Evolutionary conservation across 2,888 invertebrate species (phyloP).

Genomic region (Eucera pruinosa): DNA sequence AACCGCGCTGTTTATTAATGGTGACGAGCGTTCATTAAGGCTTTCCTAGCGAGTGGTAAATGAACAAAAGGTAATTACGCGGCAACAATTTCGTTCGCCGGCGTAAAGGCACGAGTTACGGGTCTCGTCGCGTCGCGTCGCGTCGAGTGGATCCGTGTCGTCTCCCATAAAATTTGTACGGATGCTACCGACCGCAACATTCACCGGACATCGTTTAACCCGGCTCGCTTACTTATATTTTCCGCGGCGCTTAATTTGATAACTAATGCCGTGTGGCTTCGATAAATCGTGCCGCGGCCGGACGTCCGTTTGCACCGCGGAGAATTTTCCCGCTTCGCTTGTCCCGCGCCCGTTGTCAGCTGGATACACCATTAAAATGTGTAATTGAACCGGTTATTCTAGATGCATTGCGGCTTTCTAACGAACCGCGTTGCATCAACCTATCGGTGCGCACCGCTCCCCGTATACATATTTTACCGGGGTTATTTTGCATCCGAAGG

Average conservation of each 20-base stretch:
- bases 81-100: slow-evolving; percentile 18
- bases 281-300: slow-evolving; percentile 51
- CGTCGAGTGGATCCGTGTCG: no score
- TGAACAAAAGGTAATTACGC: slow-evolving; percentile 23
- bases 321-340: slow-evolving; percentile 54
- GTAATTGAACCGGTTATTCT: slow-evolving; percentile 55
- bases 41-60: background rate
- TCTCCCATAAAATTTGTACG: slow-evolving; percentile 47
- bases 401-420: slow-evolving; percentile 39
- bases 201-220: slow-evolving; percentile 41
- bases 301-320: slow-evolving; percentile 37
- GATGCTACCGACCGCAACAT: slow-evolving; percentile 23
- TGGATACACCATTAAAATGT: slow-evolving; percentile 40
- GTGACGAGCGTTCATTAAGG: slow-evolving; percentile 13
- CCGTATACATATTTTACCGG: background rate
- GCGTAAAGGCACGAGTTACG: slow-evolving; percentile 10
- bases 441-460: slow-evolving; percentile 12
- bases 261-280: slow-evolving; percentile 54
- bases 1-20: slow-evolving; percentile 9
- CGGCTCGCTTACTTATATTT: slow-evolving; percentile 55
- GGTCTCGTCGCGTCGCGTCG: slow-evolving; percentile 3
- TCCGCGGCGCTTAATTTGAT: slow-evolving; percentile 59
- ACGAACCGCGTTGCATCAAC: slow-evolving; percentile 31
- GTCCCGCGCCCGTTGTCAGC: slow-evolving; percentile 41
- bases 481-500: background rate